Base-by-base conservation (phyloP, 2,113 vertebrate genomes). In the Anser cygnoides region DNA sequence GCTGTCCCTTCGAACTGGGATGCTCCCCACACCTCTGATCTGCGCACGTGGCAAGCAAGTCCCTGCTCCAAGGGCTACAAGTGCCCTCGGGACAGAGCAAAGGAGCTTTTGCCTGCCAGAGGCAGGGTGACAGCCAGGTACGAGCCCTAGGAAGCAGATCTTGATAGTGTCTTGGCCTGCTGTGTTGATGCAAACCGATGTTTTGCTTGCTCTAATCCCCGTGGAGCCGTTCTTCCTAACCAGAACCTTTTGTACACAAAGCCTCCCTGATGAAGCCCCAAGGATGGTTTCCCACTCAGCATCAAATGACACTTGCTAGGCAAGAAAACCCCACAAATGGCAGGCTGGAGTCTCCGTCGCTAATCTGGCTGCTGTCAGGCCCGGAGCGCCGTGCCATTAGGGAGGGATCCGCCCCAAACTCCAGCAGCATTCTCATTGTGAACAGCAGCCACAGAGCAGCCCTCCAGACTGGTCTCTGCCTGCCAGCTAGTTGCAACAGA, bases 201-300 rank as follows among this genome's bases (percentile, higher is more conserved):
- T 80, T 79, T 90, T 93, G 84, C 93, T 90, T 39, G 57, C 33
- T 63, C 78, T 97, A 96, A 97, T 96, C 95, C 96, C 94, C 17
- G 1, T 1, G 88, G 97, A 97, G 96, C 80, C 96, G 73, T 82
- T 65, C 87, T 84, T 94, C 91, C 76, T 82, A 59, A 70, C 80
- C 88, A 94, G 87, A 80, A 78, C 68, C 85, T 93, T 96, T 74
- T 75, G 71, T 89, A 91, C 63, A 96, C 93, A 95, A 93, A 96
- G 35, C 54, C 87, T 83, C 91, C 87, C 90, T 18, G 5, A 75
- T 5, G 67, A 88, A 94, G 89, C 89, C 92, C 50, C 91, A 93
- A 95, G 93, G 79, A 94, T 23, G 68, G 88, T 79, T 96, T 94
- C 88, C 75, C 90, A 81, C 80, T 44, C 76, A n/a, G 95, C 90